Conservation (phyloP, 2,113 vertebrate genomes). For the Ceyx melanurus region DNA sequence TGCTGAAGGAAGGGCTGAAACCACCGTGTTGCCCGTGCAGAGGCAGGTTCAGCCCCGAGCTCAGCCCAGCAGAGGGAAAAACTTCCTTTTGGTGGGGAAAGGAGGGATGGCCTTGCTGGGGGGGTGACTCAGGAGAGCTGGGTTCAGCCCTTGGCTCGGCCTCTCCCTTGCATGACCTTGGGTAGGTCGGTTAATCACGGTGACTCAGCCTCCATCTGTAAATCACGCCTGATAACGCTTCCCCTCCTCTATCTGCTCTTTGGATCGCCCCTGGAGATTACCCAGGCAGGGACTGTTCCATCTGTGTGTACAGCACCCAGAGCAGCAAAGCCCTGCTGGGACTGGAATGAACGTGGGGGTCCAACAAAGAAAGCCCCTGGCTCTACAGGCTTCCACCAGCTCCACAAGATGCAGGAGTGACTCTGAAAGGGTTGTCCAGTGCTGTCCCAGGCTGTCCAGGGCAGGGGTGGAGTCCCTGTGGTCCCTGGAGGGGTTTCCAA, state of each 20-base stretch:
- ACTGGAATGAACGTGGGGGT: not conserved
- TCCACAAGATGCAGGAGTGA: accelerated
- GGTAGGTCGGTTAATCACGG: not conserved
- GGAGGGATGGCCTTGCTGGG: not conserved
- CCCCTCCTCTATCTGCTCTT: not conserved
- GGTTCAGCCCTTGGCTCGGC: not conserved
- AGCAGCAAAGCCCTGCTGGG: not conserved
- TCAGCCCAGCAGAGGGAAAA: not conserved
- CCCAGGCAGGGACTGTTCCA: conserved; percentile 1
- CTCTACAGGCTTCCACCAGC: not conserved
- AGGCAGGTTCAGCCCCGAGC: not conserved
- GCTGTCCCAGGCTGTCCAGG: not conserved
- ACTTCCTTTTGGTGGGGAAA: accelerated
- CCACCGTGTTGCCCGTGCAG: accelerated
- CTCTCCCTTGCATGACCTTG: conserved; percentile 44
- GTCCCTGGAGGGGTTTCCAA: not conserved
- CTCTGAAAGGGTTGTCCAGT: not conserved
- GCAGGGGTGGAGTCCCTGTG: not conserved
- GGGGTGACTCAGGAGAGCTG: not conserved
- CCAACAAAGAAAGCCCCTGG: accelerated
- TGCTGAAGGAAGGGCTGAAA: not conserved
- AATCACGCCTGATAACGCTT: not conserved
- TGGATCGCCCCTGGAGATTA: not conserved
- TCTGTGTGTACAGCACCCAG: not conserved
- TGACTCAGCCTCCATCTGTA: conserved; percentile 58